Conservation (phyloP, 2,797 vertebrate genomes). For the Chrosomus eos region DNA sequence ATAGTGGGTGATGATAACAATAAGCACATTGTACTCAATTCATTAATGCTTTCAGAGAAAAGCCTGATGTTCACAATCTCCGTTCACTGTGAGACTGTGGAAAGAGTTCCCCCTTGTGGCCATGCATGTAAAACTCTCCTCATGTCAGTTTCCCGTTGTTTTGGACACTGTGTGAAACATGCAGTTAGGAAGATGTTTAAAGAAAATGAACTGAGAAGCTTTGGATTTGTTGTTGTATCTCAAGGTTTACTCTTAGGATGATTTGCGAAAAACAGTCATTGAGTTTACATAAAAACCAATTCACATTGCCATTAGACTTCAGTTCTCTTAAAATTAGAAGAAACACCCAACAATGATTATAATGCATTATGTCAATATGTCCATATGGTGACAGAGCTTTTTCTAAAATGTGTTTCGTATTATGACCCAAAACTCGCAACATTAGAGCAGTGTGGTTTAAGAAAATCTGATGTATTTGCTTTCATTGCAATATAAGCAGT, state of each 20-base stretch:
- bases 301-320: not conserved
- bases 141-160: not conserved
- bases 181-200: not conserved
- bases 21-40: not conserved
- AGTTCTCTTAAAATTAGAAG: not conserved
- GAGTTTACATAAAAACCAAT: not conserved
- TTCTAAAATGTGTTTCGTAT: not conserved
- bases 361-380: not conserved
- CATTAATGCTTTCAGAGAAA: conserved; percentile 12
- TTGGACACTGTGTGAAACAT: not conserved
- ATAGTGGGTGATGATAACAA: not conserved
- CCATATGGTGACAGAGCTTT: not conserved
- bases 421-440: not conserved
- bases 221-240: not conserved
- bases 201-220: not conserved
- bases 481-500: not conserved
- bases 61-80: not conserved
- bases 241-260: not conserved
- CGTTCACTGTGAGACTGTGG: not conserved
- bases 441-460: not conserved
- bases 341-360: not conserved
- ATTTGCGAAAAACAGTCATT: not conserved
- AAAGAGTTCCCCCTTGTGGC: conserved; percentile 8
- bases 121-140: not conserved
- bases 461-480: not conserved